Evolutionary conservation across 2,113 vertebrate genomes (phyloP), one percentile per base, ranked within the genome.

Genomic region (Rhynchomys soricoides): DNA sequence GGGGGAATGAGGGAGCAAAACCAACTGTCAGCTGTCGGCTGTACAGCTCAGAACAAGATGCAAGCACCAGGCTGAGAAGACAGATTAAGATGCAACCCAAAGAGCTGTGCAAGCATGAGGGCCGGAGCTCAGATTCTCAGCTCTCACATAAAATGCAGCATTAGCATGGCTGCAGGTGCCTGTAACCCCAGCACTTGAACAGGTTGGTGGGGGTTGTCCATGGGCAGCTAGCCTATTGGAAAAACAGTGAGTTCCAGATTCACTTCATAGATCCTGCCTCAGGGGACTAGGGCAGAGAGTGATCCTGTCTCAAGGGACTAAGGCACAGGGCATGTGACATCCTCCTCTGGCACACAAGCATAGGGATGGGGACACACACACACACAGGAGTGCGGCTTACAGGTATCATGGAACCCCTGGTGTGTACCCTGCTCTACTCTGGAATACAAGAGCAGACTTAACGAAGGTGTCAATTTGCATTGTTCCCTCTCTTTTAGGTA

Each of bases 21-120:
- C 37, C 1, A 37, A 16, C 64, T 19, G 13, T 3, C 0, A 1
- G 55, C 37, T 4, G 4, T 16, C 71, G 22, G 48, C 43, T 2
- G 57, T n/a, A 16, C 2, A 5, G 43, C 12, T 40, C 16, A 13
- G 7, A 11, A 66, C 0, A 4, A 2, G 48, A 7, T 15, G 21
- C 57, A 87, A 55, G 37, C 2, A 48, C 16, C 3, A 15, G 1
- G 22, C 0, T 1, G 21, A 86, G 55, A 40, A n/a, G 21, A 2
- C 1, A 57, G 77, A 62, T 4, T 8, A 29, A n/a, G 75, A 79
- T 3, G 71, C 5, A 77, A 17, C 3, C 45, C 12, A 37, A 19
- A 26, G 48, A 37, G 16, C 7, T 52, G 2, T 11, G 48, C 19
- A 55, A 3, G n/a, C 86, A 19, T 0, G 34, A 70, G 45, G 66